Conservation (phyloP, 2,797 vertebrate species). For the Petrocephalus schoutedeni region DNA sequence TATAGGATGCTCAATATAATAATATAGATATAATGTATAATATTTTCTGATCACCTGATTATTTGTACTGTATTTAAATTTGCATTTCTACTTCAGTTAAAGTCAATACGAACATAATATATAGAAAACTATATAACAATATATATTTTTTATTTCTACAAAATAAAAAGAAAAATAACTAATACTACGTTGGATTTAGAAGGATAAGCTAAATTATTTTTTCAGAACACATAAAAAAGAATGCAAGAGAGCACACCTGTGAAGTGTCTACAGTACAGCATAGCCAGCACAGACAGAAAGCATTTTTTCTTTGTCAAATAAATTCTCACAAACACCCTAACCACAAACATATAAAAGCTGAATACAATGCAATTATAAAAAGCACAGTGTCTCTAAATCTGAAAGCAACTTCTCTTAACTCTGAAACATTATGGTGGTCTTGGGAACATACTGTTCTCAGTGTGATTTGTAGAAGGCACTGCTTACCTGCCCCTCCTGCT, state of each 20-base stretch:
- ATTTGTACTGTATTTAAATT: not conserved
- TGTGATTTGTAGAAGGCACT: not conserved
- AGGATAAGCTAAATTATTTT: not conserved
- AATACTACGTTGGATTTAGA: not conserved
- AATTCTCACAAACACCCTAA: not conserved
- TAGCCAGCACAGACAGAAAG: not conserved
- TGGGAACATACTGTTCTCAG: not conserved
- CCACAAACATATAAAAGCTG: not conserved
- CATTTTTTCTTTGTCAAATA: not conserved
- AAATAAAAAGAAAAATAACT: not conserved
- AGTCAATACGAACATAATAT: not conserved
- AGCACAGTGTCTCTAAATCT: not conserved
- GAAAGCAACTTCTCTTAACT: not conserved
- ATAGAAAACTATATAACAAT: not conserved
- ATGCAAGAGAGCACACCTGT: not conserved
- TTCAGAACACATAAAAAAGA: not conserved
- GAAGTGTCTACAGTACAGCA: not conserved
- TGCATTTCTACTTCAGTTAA: not conserved
- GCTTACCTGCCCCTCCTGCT: slow-evolving; percentile 85
- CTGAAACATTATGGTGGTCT: not conserved
- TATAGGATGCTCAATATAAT: not conserved
- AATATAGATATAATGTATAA: not conserved
- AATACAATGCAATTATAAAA: not conserved
- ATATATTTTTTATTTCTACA: not conserved
- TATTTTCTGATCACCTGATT: not conserved